A percentile compares a stretch with the other conserved stretches of the same genome.
phyloP scores from a whole-genome alignment of 2,888 invertebrate genomes.

The Minunthozetes semirufus region DNA sequence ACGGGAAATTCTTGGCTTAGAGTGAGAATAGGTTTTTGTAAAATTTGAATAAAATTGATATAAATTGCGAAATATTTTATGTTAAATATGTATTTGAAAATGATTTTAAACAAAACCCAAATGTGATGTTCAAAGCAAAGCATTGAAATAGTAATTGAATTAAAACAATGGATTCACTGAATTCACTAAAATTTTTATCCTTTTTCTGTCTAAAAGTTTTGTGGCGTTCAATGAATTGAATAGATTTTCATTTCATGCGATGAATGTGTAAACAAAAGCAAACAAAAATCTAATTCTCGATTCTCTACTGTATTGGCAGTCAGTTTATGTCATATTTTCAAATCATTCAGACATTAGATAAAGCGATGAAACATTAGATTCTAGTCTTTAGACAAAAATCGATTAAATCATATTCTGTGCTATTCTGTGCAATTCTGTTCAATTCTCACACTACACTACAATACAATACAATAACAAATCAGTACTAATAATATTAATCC shows the following conservation, averaged over 20 bases:
- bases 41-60: background rate
- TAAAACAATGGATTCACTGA: background rate
- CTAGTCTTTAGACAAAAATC: background rate
- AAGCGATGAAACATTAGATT: slow-evolving; percentile 14
- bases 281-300: slow-evolving; percentile 4
- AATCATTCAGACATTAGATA: slow-evolving; percentile 2
- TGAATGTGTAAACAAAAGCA: background rate
- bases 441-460: no score
- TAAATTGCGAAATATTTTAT: background rate
- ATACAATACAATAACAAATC: background rate
- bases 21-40: background rate
- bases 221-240: background rate
- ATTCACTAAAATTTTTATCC: background rate
- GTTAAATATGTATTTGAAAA: background rate
- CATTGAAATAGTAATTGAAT: background rate
- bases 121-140: background rate
- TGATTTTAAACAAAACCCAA: background rate
- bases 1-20: background rate
- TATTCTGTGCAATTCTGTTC: no score
- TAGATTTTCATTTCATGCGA: background rate
- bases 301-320: slow-evolving; percentile 10
- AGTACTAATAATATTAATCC: background rate
- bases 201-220: no score
- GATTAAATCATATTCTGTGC: background rate
- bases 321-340: slow-evolving; percentile 17